Conservation (phyloP, 2,888 invertebrate species). For the Parnassius apollo region DNA sequence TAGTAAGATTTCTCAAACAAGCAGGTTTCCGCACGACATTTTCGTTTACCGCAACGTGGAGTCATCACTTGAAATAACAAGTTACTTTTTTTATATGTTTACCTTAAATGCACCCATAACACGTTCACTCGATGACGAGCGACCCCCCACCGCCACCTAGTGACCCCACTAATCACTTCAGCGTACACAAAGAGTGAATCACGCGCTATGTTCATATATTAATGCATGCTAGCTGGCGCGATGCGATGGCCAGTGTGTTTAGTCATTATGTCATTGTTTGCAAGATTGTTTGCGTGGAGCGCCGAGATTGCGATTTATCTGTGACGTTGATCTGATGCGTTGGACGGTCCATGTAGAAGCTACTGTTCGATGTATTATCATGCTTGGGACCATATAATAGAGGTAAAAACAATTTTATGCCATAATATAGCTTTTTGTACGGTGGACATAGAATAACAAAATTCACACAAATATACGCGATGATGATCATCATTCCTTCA, state of each 20-base stretch:
- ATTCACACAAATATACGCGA: too few species aligned
- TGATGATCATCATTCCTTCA: too few species aligned
- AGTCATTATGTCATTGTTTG: conserved; percentile 20
- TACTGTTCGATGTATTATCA: neutral
- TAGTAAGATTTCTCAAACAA: too few species aligned
- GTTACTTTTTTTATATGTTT: too few species aligned
- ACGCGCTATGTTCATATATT: conserved; percentile 15
- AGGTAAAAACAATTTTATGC: neutral
- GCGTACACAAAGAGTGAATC: conserved; percentile 15
- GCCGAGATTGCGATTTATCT: conserved; percentile 12
- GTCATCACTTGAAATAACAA: too few species aligned
- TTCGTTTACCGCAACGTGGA: too few species aligned
- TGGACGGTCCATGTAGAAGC: neutral
- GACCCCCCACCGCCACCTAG: neutral
- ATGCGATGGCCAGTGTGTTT: conserved; percentile 1
- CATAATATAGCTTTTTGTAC: too few species aligned
- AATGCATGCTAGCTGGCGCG: neutral
- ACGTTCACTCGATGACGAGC: neutral
- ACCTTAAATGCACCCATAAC: too few species aligned
- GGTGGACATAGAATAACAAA: too few species aligned
- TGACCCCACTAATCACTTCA: conserved; percentile 12
- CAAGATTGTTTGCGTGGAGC: conserved; percentile 10
- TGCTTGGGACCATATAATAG: neutral
- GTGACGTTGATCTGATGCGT: conserved; percentile 1
- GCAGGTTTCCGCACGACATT: too few species aligned